Percentiles rank a stretch among this genome's conserved stretches.
phyloP scores from a whole-genome alignment of 2,113 vertebrate species.

The Macroglossus sobrinus region DNA sequence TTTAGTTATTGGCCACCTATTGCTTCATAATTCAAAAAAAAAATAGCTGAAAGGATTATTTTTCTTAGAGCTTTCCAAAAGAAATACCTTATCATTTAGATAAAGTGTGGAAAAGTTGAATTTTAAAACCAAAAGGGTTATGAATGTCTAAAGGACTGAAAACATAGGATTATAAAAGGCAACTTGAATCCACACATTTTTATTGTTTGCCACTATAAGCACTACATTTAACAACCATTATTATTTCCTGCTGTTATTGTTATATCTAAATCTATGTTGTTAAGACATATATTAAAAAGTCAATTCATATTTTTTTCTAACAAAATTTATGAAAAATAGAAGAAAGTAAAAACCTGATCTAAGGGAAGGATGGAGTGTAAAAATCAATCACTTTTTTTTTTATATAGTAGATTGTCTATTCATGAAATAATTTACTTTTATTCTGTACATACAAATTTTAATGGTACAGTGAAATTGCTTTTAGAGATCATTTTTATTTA shows the following conservation, averaged over 20 bases:
- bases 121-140: slow-evolving; percentile 32
- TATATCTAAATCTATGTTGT: not conserved
- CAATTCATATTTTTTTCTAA: not conserved
- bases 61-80: slow-evolving; percentile 49
- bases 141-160: slow-evolving; percentile 14
- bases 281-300: not conserved
- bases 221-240: not conserved
- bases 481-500: slow-evolving; percentile 17
- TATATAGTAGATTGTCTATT: not conserved
- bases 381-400: not conserved
- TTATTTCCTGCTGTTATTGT: not conserved
- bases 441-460: not conserved
- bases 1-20: not conserved
- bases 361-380: not conserved
- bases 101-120: slow-evolving; percentile 35
- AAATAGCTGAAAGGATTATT: slow-evolving; percentile 51
- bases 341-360: not conserved
- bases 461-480: not conserved
- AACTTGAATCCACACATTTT: not conserved
- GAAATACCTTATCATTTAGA: slow-evolving; percentile 34
- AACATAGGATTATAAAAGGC: slow-evolving; percentile 13
- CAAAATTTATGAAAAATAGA: slow-evolving; percentile 15
- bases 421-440: not conserved
- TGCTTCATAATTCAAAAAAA: slow-evolving; percentile 44
- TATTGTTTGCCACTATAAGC: not conserved